Conservation (phyloP, 2,113 vertebrate species). For the Brachypteracias leptosomus region DNA sequence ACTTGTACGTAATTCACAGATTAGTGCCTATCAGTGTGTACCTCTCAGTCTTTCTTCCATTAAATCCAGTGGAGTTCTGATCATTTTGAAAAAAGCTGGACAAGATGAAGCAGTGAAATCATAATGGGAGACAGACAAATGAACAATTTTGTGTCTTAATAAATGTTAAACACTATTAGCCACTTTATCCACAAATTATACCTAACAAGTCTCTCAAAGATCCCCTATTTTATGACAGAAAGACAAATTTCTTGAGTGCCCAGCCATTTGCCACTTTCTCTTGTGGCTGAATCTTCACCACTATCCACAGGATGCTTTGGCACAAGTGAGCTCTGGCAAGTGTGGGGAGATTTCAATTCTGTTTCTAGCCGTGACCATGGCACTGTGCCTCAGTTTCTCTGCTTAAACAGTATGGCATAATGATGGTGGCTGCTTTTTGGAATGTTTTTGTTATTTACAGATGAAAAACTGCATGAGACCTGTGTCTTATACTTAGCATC, state of each 20-base stretch:
- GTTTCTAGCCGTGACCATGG: not conserved
- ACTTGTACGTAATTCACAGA: conserved; percentile 37
- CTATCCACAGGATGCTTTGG: not conserved
- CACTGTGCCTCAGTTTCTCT: not conserved
- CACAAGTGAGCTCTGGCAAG: not conserved
- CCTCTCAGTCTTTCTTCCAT: not conserved
- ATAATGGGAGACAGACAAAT: not conserved
- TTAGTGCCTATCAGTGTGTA: not conserved
- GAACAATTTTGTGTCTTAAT: not conserved
- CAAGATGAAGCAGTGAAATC: not conserved
- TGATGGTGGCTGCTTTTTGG: not conserved
- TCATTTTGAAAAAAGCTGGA: not conserved
- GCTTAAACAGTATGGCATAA: not conserved
- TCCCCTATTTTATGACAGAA: not conserved
- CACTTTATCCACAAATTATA: not conserved
- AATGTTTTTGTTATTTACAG: not conserved
- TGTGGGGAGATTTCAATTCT: not conserved
- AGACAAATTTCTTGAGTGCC: not conserved
- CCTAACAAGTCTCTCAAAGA: not conserved
- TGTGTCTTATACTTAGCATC: not conserved
- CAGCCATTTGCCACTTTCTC: not conserved
- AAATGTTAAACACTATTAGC: not conserved
- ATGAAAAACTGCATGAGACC: not conserved
- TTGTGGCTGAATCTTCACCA: not conserved
- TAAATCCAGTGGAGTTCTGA: not conserved